A percentile compares a stretch with the other conserved stretches of the same genome.
phyloP scores from a whole-genome alignment of 2,797 vertebrate species.

The Jordanella pulchra region DNA sequence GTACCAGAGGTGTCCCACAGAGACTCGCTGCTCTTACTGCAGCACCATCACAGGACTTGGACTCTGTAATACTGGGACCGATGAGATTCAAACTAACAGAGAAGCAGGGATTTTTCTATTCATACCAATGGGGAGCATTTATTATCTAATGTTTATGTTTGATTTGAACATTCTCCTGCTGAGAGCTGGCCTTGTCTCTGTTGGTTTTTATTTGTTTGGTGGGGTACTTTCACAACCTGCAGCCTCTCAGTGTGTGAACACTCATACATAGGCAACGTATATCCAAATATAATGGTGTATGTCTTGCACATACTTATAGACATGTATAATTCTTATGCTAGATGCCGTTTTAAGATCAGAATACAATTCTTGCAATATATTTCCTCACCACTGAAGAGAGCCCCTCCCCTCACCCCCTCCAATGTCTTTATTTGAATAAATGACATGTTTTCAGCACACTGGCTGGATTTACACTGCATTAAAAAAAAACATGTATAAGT shows the following conservation, averaged over 20 bases:
- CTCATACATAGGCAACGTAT: conserved; percentile 60
- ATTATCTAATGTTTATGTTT: conserved; percentile 55
- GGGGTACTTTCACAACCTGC: conserved; percentile 65
- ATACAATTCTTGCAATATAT: conserved; percentile 69
- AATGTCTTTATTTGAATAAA: conserved; percentile 46
- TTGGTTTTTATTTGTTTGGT: conserved; percentile 65
- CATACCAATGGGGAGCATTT: conserved; percentile 66
- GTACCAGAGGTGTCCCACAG: conserved; percentile 21
- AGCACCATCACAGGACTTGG: conserved; percentile 40
- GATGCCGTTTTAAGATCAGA: conserved; percentile 59
- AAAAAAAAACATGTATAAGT: conserved; percentile 3
- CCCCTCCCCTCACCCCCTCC: conserved; percentile 34
- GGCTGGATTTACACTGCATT: conserved; percentile 56
- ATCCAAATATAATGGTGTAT: conserved; percentile 63
- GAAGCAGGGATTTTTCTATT: conserved; percentile 49
- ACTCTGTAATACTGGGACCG: conserved; percentile 14
- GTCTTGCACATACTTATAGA: conserved; percentile 63
- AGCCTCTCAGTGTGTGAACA: conserved; percentile 68
- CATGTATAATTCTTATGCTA: conserved; percentile 61
- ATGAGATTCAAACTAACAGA: conserved; percentile 40
- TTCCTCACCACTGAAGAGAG: conserved; percentile 46
- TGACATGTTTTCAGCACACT: conserved; percentile 49
- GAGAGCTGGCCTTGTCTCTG: conserved; percentile 80
- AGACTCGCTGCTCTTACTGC: conserved; percentile 39
- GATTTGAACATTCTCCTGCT: conserved; percentile 64